phyloP scores from a whole-genome alignment of 2,113 vertebrate genomes.

The Coregonus clupeaformis region DNA sequence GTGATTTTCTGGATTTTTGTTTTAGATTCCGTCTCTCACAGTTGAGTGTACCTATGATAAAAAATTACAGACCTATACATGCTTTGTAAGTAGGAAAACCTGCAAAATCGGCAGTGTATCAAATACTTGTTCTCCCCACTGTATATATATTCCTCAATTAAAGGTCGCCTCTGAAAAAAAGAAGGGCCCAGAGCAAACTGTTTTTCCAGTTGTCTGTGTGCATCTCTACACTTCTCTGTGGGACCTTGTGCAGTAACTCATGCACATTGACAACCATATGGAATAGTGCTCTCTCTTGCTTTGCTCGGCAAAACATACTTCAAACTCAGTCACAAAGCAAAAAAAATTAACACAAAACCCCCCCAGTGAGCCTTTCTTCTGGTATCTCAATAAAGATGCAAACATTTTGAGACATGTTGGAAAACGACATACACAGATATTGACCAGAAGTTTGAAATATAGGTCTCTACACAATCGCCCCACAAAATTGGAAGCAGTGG shows the following conservation, averaged over 20 bases:
- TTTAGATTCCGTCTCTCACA: too few species aligned
- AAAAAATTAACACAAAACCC: neutral
- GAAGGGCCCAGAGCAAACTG: constrained; percentile 33
- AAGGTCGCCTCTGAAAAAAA: constrained; percentile 7
- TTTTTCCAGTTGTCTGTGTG: constrained; percentile 62
- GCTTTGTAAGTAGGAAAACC: too few species aligned
- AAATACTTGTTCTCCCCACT: too few species aligned
- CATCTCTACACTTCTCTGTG: constrained; percentile 45
- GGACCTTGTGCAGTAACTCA: constrained; percentile 41
- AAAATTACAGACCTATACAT: too few species aligned
- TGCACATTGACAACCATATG: constrained; percentile 64
- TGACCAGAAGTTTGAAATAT: too few species aligned
- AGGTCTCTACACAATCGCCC: neutral
- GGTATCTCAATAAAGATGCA: constrained; percentile 57
- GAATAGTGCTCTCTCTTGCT: constrained; percentile 60
- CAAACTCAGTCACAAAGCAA: constrained; percentile 34
- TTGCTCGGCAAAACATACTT: constrained; percentile 33
- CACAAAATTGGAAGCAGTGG: constrained; percentile 13
- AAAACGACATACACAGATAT: constrained; percentile 12
- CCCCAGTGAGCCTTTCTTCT: constrained; percentile 42
- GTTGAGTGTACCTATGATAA: too few species aligned
- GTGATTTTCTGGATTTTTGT: too few species aligned
- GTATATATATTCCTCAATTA: too few species aligned
- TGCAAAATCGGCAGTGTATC: too few species aligned
- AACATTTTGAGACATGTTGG: constrained; percentile 45